A percentile compares a stretch with the other conserved stretches of the same genome.
Evolutionary conservation across 2,797 vertebrate genomes (phyloP).

Genomic region (Oophaga sylvatica): DNA sequence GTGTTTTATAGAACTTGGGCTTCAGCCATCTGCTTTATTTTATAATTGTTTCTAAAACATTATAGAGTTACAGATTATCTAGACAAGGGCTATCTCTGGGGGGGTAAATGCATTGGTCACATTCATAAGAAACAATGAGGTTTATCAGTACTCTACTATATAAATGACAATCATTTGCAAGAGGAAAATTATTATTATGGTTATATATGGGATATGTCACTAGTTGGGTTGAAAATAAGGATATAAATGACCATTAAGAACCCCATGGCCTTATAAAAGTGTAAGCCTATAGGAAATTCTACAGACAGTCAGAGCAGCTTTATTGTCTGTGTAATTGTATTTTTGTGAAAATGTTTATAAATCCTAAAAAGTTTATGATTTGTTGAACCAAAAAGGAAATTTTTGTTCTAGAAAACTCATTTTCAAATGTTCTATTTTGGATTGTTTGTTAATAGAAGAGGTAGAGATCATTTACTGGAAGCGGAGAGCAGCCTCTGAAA

Average conservation of each 20-base stretch:
- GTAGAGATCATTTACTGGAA: too few relatives aligned
- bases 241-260: neutral
- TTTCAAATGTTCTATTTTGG: too few relatives aligned
- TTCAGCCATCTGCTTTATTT: slow-evolving; percentile 40
- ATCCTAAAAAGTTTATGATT: neutral
- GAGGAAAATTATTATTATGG: neutral
- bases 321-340: neutral
- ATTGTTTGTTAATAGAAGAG: too few relatives aligned
- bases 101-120: neutral
- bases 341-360: neutral
- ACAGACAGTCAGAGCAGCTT: neutral
- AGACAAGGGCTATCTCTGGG: slow-evolving; percentile 22
- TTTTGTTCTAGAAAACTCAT: too few relatives aligned
- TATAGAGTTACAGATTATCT: slow-evolving; percentile 24
- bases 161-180: slow-evolving; percentile 12
- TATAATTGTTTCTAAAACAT: slow-evolving; percentile 42
- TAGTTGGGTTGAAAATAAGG: neutral
- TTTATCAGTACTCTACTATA: neutral
- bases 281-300: neutral
- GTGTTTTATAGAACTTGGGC: slow-evolving; percentile 34
- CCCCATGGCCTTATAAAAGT: neutral
- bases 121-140: neutral
- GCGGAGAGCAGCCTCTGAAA: too few relatives aligned
- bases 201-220: neutral
- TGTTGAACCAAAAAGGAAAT: neutral